phyloP scores from a whole-genome alignment of 2,888 invertebrate genomes.

The Ferdinandea cuprea region DNA sequence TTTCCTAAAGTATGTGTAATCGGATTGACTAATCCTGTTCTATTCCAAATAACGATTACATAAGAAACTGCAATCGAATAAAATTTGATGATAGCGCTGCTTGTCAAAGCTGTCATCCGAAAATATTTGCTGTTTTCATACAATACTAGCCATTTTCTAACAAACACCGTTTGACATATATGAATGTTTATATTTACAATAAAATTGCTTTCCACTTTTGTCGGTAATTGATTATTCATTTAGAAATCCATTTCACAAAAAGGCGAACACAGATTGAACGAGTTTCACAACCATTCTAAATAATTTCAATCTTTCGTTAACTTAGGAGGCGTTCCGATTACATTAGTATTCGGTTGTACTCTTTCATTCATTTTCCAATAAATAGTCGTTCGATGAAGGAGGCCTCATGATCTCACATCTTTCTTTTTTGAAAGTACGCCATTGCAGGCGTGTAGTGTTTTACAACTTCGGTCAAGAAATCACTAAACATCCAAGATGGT shows the following conservation, averaged over 20 bases:
- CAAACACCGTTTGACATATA: no score
- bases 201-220: no score
- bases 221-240: not conserved
- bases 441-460: constrained; percentile 93
- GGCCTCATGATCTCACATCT: constrained; percentile 57
- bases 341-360: constrained; percentile 14
- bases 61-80: no score
- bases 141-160: no score
- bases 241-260: not conserved
- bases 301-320: not conserved
- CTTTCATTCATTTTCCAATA: constrained; percentile 56
- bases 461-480: constrained; percentile 87
- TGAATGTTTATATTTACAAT: no score
- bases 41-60: no score
- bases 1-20: no score
- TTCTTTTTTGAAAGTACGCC: constrained; percentile 94
- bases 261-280: not conserved
- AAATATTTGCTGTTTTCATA: no score
- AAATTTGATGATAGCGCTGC: no score
- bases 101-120: no score
- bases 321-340: constrained; percentile 34
- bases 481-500: constrained; percentile 86
- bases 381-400: constrained; percentile 41
- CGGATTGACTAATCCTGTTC: no score
- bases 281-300: constrained; percentile 3